Evolutionary conservation across 1,140 invertebrate genomes (phyloP), one percentile per base, ranked within the genome.

Genomic region (Scaptomyza montana): DNA sequence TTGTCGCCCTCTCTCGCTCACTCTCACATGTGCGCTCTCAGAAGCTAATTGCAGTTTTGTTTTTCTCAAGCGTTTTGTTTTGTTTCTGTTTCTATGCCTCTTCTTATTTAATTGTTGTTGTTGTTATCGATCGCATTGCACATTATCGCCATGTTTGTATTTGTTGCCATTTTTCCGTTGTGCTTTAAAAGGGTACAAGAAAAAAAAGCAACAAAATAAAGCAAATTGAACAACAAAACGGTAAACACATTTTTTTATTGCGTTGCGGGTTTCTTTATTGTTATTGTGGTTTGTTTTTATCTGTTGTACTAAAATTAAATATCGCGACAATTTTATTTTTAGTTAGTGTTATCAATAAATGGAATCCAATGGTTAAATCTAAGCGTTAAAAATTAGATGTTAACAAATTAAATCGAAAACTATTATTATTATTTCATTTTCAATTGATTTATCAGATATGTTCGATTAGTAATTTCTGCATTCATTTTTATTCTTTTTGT

Each of bases 131-230:
- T 85, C 53, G 77, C 69, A 68, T 69, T 81, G 71, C 67, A 87
- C 65, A 85, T 87, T 87, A 86, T 86, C 78, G 84, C 75, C 82
- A 78, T 82, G 43, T 86, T 86, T 87, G 82, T 86, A 87, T 86
- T 86, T 87, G 82, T 87, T 86, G 82, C 54, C 78, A 68, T 87
- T 78, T 78, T 86, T 87, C 78, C 78, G 62, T 49, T 57, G 53
- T 7, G 72, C 71, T 69, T 69, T 13, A 28, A 68, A 69, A 74
- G 61, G 64, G 56, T 41, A 53, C 39, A 65, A 51, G 55, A 68
- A 53, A 62, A 64, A 30, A 64, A 56, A 56, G 12, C 28, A 59
- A 59, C 49, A 50, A 12, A 12, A 63, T n/a, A 45, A 36, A 25
- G 8, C 49, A 47, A 65, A 65, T 28, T 16, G 54, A 56, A 45